Evolutionary conservation across 53 echinoderm and acorn worm genomes (phyloP).

Genomic region (Astropecten irregularis): DNA sequence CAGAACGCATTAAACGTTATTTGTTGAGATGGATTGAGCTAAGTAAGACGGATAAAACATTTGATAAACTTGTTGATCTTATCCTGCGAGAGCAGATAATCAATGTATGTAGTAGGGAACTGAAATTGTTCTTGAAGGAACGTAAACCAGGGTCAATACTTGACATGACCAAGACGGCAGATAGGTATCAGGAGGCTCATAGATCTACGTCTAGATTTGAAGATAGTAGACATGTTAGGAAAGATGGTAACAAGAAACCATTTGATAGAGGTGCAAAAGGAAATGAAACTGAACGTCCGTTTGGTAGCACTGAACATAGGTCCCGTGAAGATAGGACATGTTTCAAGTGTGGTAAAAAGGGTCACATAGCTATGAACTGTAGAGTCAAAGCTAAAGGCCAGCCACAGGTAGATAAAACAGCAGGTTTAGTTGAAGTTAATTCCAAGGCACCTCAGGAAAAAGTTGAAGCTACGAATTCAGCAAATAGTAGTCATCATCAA

Average conservation of each 20-base stretch:
- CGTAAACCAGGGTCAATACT: conserved; percentile 4
- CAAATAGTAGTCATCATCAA: neutral
- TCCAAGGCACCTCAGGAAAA: neutral
- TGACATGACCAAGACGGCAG: conserved; percentile 15
- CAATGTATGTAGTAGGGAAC: conserved; percentile 10
- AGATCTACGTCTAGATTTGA: neutral
- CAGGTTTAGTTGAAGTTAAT: too few relatives aligned
- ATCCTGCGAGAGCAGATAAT: conserved; percentile 18
- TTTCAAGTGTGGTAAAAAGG: conserved; percentile 12
- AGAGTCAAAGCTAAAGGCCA: neutral
- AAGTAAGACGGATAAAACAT: neutral
- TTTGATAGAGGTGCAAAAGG: neutral
- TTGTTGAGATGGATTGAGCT: conserved; percentile 38
- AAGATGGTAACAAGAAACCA: neutral
- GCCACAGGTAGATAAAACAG: neutral
- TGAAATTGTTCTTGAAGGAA: conserved; percentile 24
- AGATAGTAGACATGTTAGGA: neutral
- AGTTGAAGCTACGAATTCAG: neutral
- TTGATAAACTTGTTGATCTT: conserved; percentile 20
- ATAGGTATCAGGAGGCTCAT: neutral
- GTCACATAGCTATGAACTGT: conserved; percentile 2
- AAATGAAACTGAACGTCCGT: neutral
- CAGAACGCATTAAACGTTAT: neutral
- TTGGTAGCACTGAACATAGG: neutral
- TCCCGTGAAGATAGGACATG: neutral